Conservation (phyloP, 2,113 vertebrate species). For the Bufo bufo region DNA sequence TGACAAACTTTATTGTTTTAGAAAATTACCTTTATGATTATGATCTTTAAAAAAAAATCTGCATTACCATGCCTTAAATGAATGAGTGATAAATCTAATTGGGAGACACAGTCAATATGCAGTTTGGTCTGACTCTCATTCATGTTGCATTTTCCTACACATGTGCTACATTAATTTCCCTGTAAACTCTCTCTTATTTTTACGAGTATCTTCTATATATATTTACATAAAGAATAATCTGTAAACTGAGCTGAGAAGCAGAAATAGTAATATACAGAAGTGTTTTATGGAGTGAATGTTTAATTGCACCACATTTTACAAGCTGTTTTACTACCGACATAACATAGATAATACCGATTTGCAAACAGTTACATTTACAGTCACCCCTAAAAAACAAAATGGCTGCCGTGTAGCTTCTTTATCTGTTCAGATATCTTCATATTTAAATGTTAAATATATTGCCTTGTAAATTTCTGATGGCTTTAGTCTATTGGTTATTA, state of each 20-base stretch:
- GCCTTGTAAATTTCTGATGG: neutral
- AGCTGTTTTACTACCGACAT: conserved; percentile 6
- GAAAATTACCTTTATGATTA: neutral
- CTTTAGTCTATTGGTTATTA: neutral
- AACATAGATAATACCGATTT: neutral
- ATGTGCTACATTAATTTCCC: neutral
- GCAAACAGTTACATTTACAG: neutral
- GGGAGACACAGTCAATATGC: neutral
- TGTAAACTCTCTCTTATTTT: neutral
- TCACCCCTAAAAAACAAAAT: neutral
- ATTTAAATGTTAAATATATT: neutral
- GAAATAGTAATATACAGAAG: neutral
- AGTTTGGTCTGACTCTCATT: neutral
- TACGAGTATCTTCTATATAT: conserved; percentile 12
- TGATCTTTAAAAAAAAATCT: neutral
- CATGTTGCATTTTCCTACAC: neutral
- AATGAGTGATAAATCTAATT: neutral
- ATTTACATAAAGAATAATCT: neutral
- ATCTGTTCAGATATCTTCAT: neutral
- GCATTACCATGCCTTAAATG: neutral
- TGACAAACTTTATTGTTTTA: neutral
- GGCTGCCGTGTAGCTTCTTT: neutral
- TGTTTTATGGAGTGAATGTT: neutral
- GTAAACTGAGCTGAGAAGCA: neutral
- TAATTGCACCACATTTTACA: neutral